Evolutionary conservation across 2,888 invertebrate genomes (phyloP).

Genomic region (Lamellibrachia columna): DNA sequence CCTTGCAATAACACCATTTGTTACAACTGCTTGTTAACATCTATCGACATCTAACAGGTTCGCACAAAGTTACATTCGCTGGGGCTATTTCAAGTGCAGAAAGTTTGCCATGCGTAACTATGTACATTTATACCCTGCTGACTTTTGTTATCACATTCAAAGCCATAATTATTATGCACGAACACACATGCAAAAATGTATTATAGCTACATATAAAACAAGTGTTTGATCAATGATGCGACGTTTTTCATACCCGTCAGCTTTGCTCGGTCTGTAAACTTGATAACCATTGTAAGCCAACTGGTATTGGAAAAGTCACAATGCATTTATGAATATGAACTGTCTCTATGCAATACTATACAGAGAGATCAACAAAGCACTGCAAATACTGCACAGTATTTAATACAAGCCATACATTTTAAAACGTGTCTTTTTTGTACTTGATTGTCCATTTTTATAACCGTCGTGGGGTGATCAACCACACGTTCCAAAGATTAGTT

Average conservation of each 20-base stretch:
- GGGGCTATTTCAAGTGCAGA: background rate
- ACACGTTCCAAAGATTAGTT: too few relatives aligned
- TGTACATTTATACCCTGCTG: background rate
- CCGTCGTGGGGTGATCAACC: too few relatives aligned
- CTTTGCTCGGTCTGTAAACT: background rate
- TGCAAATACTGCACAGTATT: background rate
- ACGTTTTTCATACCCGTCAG: background rate
- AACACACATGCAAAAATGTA: background rate
- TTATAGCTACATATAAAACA: background rate
- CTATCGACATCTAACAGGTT: background rate
- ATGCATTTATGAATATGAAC: constrained; percentile 8
- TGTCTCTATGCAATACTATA: background rate
- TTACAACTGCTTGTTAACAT: background rate
- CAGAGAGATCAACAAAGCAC: background rate
- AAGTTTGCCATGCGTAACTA: background rate
- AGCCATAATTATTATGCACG: background rate
- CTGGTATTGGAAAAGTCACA: too few relatives aligned
- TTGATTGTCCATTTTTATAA: too few relatives aligned
- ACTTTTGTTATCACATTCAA: background rate
- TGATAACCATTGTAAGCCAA: background rate
- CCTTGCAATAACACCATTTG: background rate
- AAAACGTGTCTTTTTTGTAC: too few relatives aligned
- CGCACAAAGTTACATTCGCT: background rate
- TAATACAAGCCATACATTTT: background rate
- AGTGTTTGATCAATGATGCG: background rate